A percentile compares a stretch with the other conserved stretches of the same genome.
Evolutionary conservation across 1,140 invertebrate genomes (phyloP).

Genomic region (Heterodera schachtii): DNA sequence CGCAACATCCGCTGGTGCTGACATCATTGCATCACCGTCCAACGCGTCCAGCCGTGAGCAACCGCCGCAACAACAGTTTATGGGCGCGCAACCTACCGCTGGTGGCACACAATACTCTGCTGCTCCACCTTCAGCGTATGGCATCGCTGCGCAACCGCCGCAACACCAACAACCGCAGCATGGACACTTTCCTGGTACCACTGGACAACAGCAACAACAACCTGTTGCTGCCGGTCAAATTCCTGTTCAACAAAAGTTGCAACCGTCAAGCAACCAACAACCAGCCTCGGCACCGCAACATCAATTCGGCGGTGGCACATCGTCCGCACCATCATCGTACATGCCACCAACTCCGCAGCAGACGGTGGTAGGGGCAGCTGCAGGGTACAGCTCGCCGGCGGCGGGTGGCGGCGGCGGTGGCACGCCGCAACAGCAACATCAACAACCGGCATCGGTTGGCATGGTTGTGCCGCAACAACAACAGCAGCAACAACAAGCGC

Average conservation of each 20-base stretch:
- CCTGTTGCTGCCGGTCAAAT: neutral
- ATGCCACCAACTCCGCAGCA: neutral
- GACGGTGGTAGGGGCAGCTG: neutral
- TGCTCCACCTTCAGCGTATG: neutral
- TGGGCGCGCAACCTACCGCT: slow-evolving; percentile 13
- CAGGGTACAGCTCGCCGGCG: neutral
- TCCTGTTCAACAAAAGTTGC: neutral
- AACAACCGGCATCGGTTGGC: neutral
- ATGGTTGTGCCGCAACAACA: slow-evolving; percentile 7
- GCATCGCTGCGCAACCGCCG: neutral
- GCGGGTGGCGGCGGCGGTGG: neutral
- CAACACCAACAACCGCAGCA: neutral
- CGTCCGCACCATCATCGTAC: neutral
- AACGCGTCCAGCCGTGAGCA: no score
- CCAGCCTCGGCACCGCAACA: neutral
- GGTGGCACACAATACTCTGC: neutral
- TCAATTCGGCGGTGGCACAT: neutral
- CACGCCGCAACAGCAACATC: neutral
- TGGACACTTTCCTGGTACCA: neutral
- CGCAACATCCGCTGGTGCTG: no score
- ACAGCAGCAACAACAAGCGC: neutral
- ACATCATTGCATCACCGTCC: no score
- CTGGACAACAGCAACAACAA: slow-evolving; percentile 26
- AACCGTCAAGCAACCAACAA: neutral
- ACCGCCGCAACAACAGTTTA: neutral